A percentile compares a stretch with the other conserved stretches of the same genome.
phyloP scores from a whole-genome alignment of 2,797 vertebrate species.

The Glyptemys insculpta region DNA sequence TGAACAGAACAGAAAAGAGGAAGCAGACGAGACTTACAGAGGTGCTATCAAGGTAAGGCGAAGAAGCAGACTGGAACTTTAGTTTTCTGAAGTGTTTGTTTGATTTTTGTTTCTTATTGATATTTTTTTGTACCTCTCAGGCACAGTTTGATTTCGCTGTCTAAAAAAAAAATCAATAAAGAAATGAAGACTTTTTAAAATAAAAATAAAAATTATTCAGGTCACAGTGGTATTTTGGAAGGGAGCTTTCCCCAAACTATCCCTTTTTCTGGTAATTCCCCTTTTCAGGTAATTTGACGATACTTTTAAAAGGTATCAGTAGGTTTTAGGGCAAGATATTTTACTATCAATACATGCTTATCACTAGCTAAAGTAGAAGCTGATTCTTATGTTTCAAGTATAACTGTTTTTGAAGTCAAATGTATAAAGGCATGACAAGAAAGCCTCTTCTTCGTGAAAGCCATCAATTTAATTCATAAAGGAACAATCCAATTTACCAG shows the following conservation, averaged over 20 bases:
- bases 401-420: not conserved
- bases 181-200: not conserved
- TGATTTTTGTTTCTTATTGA: not conserved
- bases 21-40: not conserved
- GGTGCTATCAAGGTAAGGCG: not conserved
- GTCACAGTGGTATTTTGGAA: not conserved
- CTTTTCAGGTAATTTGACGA: not conserved
- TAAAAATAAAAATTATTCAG: not conserved
- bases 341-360: not conserved
- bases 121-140: not conserved
- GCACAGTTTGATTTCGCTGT: not conserved
- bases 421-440: not conserved
- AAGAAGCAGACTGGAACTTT: not conserved
- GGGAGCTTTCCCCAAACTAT: not conserved
- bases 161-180: not conserved
- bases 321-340: not conserved
- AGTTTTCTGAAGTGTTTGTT: not conserved
- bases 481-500: not conserved
- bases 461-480: not conserved
- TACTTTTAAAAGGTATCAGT: not conserved
- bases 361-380: not conserved
- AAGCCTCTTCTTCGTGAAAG: not conserved
- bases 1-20: not conserved
- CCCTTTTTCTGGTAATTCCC: accelerated
- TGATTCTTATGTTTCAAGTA: not conserved